phyloP scores from a whole-genome alignment of 1,140 invertebrate genomes.

The Calycopis cecrops region DNA sequence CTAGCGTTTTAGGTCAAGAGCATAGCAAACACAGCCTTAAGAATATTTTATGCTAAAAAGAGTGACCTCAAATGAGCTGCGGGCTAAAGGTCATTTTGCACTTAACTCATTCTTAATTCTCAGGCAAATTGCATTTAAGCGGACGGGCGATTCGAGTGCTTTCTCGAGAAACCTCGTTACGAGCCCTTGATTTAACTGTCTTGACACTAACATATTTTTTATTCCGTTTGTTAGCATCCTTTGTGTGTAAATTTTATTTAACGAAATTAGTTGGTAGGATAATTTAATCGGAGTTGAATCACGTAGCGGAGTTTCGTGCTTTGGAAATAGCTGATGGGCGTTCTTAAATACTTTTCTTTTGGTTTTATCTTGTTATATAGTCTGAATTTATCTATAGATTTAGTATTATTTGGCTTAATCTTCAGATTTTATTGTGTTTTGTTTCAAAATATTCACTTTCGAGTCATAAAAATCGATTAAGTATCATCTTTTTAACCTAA shows the following conservation, averaged over 20 bases:
- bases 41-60: slow-evolving; percentile 24
- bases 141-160: slow-evolving; percentile 44
- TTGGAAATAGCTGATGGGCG: slow-evolving; percentile 1
- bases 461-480: too few species aligned
- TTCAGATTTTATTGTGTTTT: too few species aligned
- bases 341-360: slow-evolving; percentile 8
- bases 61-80: slow-evolving; percentile 8
- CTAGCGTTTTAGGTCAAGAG: too few species aligned
- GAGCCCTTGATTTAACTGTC: slow-evolving; percentile 58
- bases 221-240: slow-evolving; percentile 44
- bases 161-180: slow-evolving; percentile 54
- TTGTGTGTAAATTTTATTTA: slow-evolving; percentile 60
- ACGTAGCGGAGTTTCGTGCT: slow-evolving; percentile 23
- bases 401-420: too few species aligned
- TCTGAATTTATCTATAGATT: too few species aligned
- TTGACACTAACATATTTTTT: slow-evolving; percentile 60
- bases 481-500: too few species aligned
- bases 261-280: slow-evolving; percentile 46
- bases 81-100: slow-evolving; percentile 5
- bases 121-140: slow-evolving; percentile 51
- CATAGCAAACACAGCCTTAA: not conserved
- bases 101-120: slow-evolving; percentile 23
- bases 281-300: slow-evolving; percentile 46
- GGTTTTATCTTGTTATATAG: too few species aligned
- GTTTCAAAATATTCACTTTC: too few species aligned